phyloP scores from a whole-genome alignment of 1,140 invertebrate genomes.

The Laupala kohalensis region DNA sequence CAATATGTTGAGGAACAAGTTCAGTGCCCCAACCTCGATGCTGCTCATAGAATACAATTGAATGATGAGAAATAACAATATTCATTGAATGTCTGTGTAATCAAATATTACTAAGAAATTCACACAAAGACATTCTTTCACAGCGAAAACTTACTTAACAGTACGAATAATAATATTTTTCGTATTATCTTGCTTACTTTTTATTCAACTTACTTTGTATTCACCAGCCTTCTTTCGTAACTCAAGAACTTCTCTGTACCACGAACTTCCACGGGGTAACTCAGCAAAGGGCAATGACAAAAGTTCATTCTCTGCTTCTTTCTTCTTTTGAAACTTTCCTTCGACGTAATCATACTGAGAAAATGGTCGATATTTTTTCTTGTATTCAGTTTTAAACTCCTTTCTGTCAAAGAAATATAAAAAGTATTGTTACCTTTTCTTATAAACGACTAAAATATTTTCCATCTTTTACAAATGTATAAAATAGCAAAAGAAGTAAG shows the following conservation, averaged over 20 bases:
- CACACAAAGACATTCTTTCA: too few relatives aligned
- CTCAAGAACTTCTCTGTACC: constrained; percentile 73
- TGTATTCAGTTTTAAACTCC: constrained; percentile 55
- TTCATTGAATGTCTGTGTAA: not conserved
- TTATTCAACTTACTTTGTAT: constrained; percentile 87
- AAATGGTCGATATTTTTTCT: constrained; percentile 68
- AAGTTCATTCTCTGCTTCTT: constrained; percentile 4
- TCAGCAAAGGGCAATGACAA: constrained; percentile 8
- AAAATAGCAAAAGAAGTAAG: not conserved
- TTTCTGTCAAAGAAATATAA: constrained; percentile 17
- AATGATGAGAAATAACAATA: constrained; percentile 28
- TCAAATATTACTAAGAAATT: not conserved
- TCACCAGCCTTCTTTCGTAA: constrained; percentile 80
- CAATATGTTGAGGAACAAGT: constrained; percentile 62
- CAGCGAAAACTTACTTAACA: too few relatives aligned
- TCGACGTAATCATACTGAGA: constrained; percentile 65
- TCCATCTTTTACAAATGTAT: not conserved
- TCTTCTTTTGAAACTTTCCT: constrained; percentile 48
- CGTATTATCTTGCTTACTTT: too few relatives aligned
- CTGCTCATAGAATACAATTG: too few relatives aligned
- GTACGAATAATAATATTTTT: too few relatives aligned
- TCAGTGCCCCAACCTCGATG: constrained; percentile 80
- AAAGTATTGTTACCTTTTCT: not conserved
- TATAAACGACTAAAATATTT: not conserved
- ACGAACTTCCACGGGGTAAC: constrained; percentile 35